Conservation (phyloP, 2,797 vertebrate species). For the Halcyon smyrnensis region DNA sequence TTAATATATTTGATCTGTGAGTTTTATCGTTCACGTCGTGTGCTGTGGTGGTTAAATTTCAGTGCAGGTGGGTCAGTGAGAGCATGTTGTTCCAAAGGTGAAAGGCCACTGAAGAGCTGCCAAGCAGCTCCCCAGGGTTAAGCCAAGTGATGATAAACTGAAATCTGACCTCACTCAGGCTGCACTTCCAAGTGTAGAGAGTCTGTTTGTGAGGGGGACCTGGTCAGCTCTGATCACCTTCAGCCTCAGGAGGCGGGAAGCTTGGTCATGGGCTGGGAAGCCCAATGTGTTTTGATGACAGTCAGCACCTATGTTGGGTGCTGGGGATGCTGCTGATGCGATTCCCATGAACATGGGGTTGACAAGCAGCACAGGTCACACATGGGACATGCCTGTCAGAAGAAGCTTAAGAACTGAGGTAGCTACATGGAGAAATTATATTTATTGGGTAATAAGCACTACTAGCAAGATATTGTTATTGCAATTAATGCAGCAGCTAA, state of each 20-base stretch:
- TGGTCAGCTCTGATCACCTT: not conserved
- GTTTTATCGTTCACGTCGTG: not conserved
- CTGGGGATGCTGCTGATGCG: not conserved
- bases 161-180: not conserved
- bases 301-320: accelerated
- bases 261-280: not conserved
- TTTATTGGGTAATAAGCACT: not conserved
- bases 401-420: not conserved
- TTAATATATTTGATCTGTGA: not conserved
- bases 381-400: accelerated
- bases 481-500: not conserved
- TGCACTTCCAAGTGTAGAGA: not conserved
- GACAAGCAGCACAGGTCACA: not conserved
- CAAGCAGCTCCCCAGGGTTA: not conserved
- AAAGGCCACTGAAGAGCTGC: not conserved
- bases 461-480: not conserved
- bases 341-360: not conserved
- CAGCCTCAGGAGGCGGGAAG: not conserved
- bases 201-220: not conserved
- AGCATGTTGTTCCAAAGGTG: slow-evolving; percentile 46
- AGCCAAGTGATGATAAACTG: not conserved
- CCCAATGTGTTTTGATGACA: not conserved
- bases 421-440: not conserved
- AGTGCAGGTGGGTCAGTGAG: not conserved
- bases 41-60: slow-evolving; percentile 14